phyloP scores from a whole-genome alignment of 2,888 invertebrate species.

The Microplitis deprimator region DNA sequence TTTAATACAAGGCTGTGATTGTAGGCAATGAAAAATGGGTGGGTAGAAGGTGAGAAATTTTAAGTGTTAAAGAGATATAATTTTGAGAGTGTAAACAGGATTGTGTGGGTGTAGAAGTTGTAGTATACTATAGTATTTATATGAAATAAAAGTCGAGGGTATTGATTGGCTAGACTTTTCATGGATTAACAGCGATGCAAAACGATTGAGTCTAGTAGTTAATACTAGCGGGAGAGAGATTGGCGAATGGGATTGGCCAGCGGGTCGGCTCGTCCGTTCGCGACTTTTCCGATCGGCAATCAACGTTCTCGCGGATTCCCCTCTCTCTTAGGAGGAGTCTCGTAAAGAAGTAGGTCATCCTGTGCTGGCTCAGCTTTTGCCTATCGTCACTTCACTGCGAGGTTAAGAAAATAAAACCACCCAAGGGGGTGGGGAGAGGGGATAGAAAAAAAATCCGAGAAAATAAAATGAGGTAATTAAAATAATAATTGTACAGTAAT shows the following conservation, averaged over 20 bases:
- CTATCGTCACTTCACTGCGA: too few species aligned
- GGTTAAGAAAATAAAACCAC: too few species aligned
- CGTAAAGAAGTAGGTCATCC: slow-evolving; percentile 68
- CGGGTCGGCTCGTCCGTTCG: slow-evolving; percentile 58
- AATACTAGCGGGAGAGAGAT: slow-evolving; percentile 46
- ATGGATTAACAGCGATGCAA: slow-evolving; percentile 51
- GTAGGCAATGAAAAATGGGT: background rate
- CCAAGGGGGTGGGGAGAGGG: slow-evolving; percentile 29
- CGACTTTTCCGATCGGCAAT: slow-evolving; percentile 69
- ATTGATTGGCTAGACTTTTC: slow-evolving; percentile 55
- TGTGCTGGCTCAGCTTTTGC: slow-evolving; percentile 50
- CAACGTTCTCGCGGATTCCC: slow-evolving; percentile 64
- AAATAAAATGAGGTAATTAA: too few species aligned
- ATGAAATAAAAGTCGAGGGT: slow-evolving; percentile 25
- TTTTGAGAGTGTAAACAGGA: slow-evolving; percentile 37
- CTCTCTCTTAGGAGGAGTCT: slow-evolving; percentile 70
- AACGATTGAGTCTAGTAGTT: slow-evolving; percentile 38
- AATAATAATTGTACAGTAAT: too few species aligned
- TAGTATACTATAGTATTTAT: background rate
- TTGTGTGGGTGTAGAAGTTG: slow-evolving; percentile 34
- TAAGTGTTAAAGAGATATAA: background rate
- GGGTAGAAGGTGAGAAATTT: background rate
- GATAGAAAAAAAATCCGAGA: too few species aligned
- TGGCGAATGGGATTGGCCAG: slow-evolving; percentile 50
- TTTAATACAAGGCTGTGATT: background rate